Conservation (phyloP, 2,797 vertebrate species). For the Coccyzus lansbergi region DNA sequence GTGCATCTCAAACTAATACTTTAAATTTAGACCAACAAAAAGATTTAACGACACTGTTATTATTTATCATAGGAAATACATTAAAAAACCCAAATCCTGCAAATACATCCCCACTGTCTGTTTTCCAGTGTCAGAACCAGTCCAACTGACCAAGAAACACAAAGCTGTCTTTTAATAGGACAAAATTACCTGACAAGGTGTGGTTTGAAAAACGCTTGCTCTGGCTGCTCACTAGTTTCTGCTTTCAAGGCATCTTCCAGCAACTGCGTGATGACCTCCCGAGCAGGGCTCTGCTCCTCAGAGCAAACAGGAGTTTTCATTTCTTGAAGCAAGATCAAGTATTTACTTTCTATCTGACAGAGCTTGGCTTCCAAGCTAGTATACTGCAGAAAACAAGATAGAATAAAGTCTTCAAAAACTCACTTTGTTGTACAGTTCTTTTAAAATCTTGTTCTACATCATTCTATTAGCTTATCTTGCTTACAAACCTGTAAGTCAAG, state of each 20-base stretch:
- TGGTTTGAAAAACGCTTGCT: slow-evolving; percentile 87
- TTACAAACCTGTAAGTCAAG: background rate
- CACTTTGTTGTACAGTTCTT: background rate
- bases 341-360: slow-evolving; percentile 97
- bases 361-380: slow-evolving; percentile 92
- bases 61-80: background rate
- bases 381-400: slow-evolving; percentile 77
- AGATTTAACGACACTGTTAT: background rate
- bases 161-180: background rate
- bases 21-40: background rate
- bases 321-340: slow-evolving; percentile 94
- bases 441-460: background rate
- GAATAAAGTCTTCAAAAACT: background rate
- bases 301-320: slow-evolving; percentile 91
- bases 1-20: background rate
- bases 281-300: slow-evolving; percentile 83
- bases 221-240: slow-evolving; percentile 86
- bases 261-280: slow-evolving; percentile 89
- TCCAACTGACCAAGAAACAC: background rate
- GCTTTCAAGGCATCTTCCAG: slow-evolving; percentile 93
- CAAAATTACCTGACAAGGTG: slow-evolving; percentile 88
- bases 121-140: background rate
- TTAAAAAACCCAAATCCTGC: background rate
- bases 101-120: background rate
- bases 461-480: background rate